Percentiles rank a stretch among this genome's conserved stretches.
phyloP scores from a whole-genome alignment of 2,888 invertebrate genomes.

The Crematogaster levior region DNA sequence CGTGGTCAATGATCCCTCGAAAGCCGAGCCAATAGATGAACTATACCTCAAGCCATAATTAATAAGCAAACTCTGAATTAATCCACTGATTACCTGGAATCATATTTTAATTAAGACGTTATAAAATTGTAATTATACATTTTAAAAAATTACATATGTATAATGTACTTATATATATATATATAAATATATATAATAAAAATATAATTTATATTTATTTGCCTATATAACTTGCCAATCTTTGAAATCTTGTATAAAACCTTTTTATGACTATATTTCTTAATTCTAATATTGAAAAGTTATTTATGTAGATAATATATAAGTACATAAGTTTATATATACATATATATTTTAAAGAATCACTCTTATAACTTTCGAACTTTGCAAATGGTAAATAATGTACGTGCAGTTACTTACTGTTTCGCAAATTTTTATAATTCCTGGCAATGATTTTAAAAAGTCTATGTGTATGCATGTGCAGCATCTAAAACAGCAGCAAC shows the following conservation, averaged over 20 bases:
- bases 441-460: slow-evolving; percentile 91
- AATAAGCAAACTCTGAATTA: slow-evolving; percentile 93
- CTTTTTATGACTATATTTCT: no score
- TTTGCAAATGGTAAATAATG: neutral
- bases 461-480: slow-evolving; percentile 93
- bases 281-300: no score
- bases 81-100: slow-evolving; percentile 90
- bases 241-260: no score
- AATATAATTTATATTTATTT: no score
- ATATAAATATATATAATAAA: neutral
- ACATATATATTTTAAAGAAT: neutral
- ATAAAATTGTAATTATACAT: neutral
- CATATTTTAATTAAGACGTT: neutral
- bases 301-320: no score
- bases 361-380: neutral
- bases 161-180: neutral
- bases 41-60: slow-evolving; percentile 92
- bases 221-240: no score
- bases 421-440: slow-evolving; percentile 91
- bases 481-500: slow-evolving; percentile 90
- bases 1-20: slow-evolving; percentile 93
- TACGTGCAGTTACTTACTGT: slow-evolving; percentile 87
- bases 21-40: slow-evolving; percentile 91
- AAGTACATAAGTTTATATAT: neutral
- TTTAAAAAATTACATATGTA: neutral